phyloP scores from a whole-genome alignment of 2,113 vertebrate genomes.

The Bufo bufo region DNA sequence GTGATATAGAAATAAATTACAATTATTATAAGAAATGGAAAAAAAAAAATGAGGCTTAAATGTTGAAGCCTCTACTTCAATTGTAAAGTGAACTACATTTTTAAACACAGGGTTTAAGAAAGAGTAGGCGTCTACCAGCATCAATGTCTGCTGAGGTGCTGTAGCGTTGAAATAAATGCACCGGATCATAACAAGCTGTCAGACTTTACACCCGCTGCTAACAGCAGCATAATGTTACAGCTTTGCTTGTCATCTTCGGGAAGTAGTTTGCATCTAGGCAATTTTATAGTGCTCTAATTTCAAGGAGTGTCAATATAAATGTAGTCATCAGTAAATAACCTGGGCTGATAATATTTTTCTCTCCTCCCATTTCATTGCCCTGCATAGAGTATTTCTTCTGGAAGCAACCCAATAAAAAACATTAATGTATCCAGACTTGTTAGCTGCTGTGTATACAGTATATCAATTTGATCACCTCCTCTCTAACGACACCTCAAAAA shows the following conservation, averaged over 20 bases:
- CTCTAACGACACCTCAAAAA: background rate
- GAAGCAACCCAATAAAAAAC: constrained; percentile 15
- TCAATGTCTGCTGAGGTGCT: constrained; percentile 48
- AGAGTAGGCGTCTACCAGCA: constrained; percentile 34
- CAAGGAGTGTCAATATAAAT: constrained; percentile 41
- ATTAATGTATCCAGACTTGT: constrained; percentile 46
- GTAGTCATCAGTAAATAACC: constrained; percentile 45
- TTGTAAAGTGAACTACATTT: constrained; percentile 35
- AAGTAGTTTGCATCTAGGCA: constrained; percentile 31
- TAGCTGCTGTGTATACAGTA: constrained; percentile 60
- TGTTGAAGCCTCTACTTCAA: constrained; percentile 30
- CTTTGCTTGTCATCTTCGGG: constrained; percentile 46
- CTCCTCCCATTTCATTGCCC: constrained; percentile 17
- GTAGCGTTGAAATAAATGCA: constrained; percentile 45
- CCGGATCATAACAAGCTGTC: background rate
- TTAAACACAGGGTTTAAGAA: constrained; percentile 27
- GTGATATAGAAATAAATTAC: constrained; percentile 15
- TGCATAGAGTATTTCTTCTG: constrained; percentile 7
- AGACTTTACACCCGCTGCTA: constrained; percentile 14
- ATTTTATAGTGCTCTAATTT: constrained; percentile 59
- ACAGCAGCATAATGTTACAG: background rate
- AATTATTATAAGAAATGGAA: constrained; percentile 43
- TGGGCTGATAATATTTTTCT: constrained; percentile 44
- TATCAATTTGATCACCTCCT: background rate
- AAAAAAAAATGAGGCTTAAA: constrained; percentile 26